These are phyloP conservation scores for Climacteris rufus DNA, from an alignment of 2,113 vertebrate genomes.

Conservation along the genomic window DNA sequence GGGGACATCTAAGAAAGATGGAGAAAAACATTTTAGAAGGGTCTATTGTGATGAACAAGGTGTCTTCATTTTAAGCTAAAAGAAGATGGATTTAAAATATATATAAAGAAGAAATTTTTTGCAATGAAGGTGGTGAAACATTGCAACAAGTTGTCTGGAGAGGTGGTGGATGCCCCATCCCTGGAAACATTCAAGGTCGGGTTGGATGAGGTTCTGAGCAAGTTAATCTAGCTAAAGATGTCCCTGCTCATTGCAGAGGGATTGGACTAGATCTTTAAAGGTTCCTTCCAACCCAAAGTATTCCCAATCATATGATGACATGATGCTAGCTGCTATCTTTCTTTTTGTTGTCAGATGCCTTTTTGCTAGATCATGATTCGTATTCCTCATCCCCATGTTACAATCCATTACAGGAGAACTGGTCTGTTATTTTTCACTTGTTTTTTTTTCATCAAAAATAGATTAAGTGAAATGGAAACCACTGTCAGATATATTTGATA, in stretches of 20 bases:
- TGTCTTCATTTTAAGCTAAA: not conserved
- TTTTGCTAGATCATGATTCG: not conserved
- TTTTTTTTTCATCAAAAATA: not conserved
- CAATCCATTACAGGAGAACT: not conserved
- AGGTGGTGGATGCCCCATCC: not conserved
- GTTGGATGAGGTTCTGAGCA: not conserved
- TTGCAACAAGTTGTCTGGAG: not conserved
- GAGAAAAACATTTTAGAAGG: not conserved
- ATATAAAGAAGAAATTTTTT: not conserved
- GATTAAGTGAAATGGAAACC: not conserved
- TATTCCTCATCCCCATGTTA: not conserved
- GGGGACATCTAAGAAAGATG: not conserved
- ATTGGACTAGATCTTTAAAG: not conserved
- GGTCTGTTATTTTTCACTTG: not conserved
- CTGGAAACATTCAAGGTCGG: not conserved
- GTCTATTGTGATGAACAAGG: not conserved
- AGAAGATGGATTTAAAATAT: not conserved
- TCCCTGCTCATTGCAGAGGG: not conserved
- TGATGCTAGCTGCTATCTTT: not conserved
- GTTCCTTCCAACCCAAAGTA: not conserved
- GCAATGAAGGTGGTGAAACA: not conserved
- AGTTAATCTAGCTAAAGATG: not conserved
- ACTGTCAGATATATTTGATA: not conserved
- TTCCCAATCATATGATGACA: not conserved
- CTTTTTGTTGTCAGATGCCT: not conserved